Conservation (phyloP, 2,113 vertebrate species). For the Epinephelus lanceolatus region DNA sequence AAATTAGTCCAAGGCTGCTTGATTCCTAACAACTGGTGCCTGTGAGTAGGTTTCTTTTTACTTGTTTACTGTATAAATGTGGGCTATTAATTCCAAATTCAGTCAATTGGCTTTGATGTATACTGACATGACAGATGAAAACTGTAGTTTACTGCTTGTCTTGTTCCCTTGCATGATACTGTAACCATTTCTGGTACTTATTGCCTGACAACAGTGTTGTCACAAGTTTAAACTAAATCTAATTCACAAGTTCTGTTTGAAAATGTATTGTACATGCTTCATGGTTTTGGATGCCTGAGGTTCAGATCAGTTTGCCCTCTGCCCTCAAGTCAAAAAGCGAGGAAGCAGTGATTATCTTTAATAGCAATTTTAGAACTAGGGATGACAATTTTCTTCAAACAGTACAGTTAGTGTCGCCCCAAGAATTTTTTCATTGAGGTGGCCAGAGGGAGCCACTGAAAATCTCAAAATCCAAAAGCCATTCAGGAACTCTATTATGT, state of each 20-base stretch:
- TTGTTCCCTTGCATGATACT: not conserved
- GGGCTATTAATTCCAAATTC: not conserved
- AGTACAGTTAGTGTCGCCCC: no score
- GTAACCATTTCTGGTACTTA: not conserved
- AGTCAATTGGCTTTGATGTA: not conserved
- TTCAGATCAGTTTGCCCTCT: not conserved
- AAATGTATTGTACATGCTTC: not conserved
- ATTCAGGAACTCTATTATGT: no score
- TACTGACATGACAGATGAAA: not conserved
- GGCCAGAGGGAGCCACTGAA: no score
- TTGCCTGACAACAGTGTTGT: not conserved
- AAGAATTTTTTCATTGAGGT: no score
- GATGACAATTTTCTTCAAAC: not conserved
- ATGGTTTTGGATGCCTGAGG: not conserved
- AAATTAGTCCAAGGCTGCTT: no score
- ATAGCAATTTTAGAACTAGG: not conserved
- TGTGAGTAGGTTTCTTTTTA: no score
- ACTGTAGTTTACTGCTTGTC: not conserved
- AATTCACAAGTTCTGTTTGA: not conserved
- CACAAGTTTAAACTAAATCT: not conserved
- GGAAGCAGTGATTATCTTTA: not conserved
- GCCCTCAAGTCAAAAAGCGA: not conserved
- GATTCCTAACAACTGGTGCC: no score
- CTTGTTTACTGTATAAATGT: not conserved
- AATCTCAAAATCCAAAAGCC: no score